Evolutionary conservation across 2,888 invertebrate genomes (phyloP).

Genomic region (Cephus runcator): DNA sequence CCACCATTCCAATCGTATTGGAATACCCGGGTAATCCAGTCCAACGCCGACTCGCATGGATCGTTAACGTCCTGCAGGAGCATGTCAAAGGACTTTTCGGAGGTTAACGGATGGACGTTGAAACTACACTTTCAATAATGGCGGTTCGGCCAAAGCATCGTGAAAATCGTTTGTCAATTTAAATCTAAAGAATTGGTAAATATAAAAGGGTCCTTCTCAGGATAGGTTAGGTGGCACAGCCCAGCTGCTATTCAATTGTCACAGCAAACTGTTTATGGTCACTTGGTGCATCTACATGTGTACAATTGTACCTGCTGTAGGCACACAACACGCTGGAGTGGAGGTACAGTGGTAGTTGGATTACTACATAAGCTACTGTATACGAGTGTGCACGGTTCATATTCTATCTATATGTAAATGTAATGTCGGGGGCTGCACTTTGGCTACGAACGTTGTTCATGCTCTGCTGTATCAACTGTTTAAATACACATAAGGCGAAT

Average conservation of each 20-base stretch:
- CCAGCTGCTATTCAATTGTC: too few relatives aligned
- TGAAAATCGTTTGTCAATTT: neutral
- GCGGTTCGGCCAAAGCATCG: neutral
- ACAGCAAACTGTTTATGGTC: slow-evolving; percentile 19
- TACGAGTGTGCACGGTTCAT: slow-evolving; percentile 16
- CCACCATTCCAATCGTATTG: too few relatives aligned
- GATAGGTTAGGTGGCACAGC: too few relatives aligned
- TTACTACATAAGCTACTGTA: too few relatives aligned
- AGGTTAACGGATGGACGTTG: neutral
- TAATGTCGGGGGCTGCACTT: too few relatives aligned
- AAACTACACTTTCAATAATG: neutral
- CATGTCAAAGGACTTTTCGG: neutral
- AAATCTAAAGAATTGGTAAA: too few relatives aligned
- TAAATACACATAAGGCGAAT: too few relatives aligned
- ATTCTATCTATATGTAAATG: slow-evolving; percentile 36
- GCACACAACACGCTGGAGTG: neutral
- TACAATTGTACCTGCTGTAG: neutral
- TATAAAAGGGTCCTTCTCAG: too few relatives aligned
- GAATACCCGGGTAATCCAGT: neutral
- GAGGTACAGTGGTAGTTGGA: too few relatives aligned
- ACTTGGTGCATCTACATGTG: neutral
- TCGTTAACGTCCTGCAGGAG: too few relatives aligned
- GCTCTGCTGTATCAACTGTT: too few relatives aligned
- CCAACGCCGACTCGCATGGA: neutral
- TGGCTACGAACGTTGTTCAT: too few relatives aligned